Base-by-base conservation (phyloP, 2,113 vertebrate species). In the Ivindomyrus marchei region DNA sequence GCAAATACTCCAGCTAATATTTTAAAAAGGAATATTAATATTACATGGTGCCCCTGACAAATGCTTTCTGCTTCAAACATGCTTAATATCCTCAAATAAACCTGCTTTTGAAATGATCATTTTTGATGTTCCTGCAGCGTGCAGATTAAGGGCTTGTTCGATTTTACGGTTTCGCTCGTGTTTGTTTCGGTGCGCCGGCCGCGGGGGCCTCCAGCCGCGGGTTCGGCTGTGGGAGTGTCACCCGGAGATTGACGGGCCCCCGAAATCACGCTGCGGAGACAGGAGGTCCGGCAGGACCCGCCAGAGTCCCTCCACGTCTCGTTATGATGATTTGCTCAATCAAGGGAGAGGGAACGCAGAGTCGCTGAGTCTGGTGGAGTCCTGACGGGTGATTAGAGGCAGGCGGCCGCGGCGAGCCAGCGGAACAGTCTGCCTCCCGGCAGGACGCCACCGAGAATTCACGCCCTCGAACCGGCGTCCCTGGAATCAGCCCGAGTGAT, bases 261-360 rank as follows among this genome's bases (percentile, higher is more conserved):
- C 3, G 83, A 85, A 85, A 85, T 85, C 45, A 85, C 24, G 39
- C 83, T 47, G 83, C 39, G 83, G 45, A 85, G 83, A 45, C 83
- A 85, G 83, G 83, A 85, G 83, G 83, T 85, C 83, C 83, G 3
- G 45, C 83, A 85, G 83, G 39, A 85, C 39, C 39, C 83, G 83
- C 19, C 83, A 24, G 83, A 47, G 94, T 94, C 77, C 77, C 93
- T 94, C 96, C 95, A 96, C 96, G 98, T 97, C 97, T 99, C 98
- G 98, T 99, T 98, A 99, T 98, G 98, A 97, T 97, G 98, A 98
- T 97, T 97, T 97, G 97, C 97, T 99, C 98, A 99, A 99, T 99
- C 98, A 99, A 97, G 97, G 96, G 95, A 95, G 96, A 95, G 95
- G 95, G 96, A 95, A 96, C 93, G 97, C 97, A 97, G 97, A 97